These are phyloP conservation scores for Tuberolachnus salignus DNA, from an alignment of 2,888 invertebrate genomes.

Conservation along the genomic window DNA sequence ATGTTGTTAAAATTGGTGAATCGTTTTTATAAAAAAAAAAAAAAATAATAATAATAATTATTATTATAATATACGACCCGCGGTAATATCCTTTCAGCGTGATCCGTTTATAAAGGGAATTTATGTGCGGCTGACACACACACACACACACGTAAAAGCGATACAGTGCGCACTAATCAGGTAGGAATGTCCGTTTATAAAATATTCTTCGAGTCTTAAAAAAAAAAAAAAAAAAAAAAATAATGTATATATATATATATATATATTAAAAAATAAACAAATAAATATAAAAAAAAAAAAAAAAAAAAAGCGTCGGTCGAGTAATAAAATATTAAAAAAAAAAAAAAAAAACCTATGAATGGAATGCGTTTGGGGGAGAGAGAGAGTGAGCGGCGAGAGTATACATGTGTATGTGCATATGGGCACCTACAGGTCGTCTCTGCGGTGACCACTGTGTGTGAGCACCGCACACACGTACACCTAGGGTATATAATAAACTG, in stretches of 20 bases:
- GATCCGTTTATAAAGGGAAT: constrained; percentile 17
- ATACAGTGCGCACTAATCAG: constrained; percentile 11
- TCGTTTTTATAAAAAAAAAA: too few relatives aligned
- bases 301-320: not conserved
- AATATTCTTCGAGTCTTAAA: constrained; percentile 1
- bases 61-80: not conserved
- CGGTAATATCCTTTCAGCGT: not conserved
- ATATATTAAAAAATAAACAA: too few relatives aligned
- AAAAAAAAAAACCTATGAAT: constrained; percentile 23
- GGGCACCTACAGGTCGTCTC: not conserved
- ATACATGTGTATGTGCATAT: too few relatives aligned
- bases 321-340: constrained; percentile 21
- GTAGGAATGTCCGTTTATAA: constrained; percentile 31
- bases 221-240: not conserved
- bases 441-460: constrained; percentile 28
- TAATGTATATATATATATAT: not conserved
- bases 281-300: too few relatives aligned
- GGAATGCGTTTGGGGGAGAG: constrained; percentile 16
- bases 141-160: too few relatives aligned
- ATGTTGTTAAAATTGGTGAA: too few relatives aligned
- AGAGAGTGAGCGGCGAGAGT: not conserved
- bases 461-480: not conserved
- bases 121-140: not conserved
- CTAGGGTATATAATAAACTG: constrained; percentile 29
- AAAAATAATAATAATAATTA: too few relatives aligned